phyloP scores from a whole-genome alignment of 2,113 vertebrate genomes.

The Rhinolophus sinicus region DNA sequence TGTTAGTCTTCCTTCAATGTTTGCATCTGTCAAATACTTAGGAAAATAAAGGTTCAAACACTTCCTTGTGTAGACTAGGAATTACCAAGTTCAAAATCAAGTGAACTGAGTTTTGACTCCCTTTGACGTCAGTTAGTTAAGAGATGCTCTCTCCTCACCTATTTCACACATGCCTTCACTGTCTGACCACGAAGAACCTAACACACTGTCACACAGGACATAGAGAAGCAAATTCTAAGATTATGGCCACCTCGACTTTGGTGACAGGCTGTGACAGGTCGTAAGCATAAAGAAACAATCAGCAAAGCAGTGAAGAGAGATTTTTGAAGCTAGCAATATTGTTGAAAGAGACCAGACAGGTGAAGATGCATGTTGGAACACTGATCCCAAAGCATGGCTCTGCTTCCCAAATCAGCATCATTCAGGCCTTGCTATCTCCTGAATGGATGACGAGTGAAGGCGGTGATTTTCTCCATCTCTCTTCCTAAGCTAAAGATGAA shows the following conservation, averaged over 20 bases:
- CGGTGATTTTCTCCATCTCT: background rate
- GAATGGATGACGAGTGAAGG: background rate
- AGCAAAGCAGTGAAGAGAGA: background rate
- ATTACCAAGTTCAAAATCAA: constrained; percentile 21
- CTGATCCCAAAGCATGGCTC: background rate
- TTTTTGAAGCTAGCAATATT: background rate
- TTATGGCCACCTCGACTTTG: background rate
- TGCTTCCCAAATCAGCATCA: background rate
- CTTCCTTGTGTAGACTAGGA: background rate
- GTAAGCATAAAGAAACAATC: background rate
- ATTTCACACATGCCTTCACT: background rate
- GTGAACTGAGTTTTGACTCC: background rate
- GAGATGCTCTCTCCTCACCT: background rate
- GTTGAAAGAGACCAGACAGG: background rate
- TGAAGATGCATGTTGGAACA: background rate
- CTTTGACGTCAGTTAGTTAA: background rate
- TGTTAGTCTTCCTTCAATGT: background rate
- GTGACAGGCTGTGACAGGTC: background rate
- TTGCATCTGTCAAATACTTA: background rate
- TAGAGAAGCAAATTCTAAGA: background rate
- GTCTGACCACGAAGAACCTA: background rate
- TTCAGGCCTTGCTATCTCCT: constrained; percentile 45
- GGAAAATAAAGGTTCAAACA: background rate
- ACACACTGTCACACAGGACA: background rate
- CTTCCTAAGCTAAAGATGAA: background rate